phyloP scores from a whole-genome alignment of 2,888 invertebrate species.

The Deroplatys truncata region DNA sequence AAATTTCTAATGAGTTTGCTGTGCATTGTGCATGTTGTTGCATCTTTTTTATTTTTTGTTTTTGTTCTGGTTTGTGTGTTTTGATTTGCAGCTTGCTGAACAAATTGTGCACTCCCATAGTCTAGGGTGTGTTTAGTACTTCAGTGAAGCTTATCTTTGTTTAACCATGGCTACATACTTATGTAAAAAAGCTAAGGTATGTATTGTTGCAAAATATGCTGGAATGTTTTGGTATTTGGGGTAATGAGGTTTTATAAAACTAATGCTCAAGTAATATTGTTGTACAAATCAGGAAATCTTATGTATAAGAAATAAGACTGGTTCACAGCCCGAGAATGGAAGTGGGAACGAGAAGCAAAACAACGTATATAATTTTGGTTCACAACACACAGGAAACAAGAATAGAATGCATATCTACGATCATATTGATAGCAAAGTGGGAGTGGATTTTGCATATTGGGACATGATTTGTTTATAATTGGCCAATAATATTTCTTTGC shows the following conservation, averaged over 20 bases:
- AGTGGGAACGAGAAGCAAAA: too few relatives aligned
- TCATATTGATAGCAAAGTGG: too few relatives aligned
- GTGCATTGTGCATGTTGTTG: not conserved
- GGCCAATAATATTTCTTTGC: too few relatives aligned
- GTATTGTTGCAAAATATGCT: not conserved
- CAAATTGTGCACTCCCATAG: slow-evolving; percentile 7
- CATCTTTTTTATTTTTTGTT: not conserved
- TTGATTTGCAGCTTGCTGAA: slow-evolving; percentile 14
- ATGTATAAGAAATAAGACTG: too few relatives aligned
- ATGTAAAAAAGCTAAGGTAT: slow-evolving; percentile 17
- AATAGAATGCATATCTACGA: too few relatives aligned
- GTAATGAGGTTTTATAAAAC: not conserved
- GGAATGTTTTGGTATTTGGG: not conserved
- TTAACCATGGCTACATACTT: slow-evolving; percentile 11
- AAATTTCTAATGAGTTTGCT: not conserved
- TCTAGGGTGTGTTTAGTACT: not conserved
- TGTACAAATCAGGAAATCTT: too few relatives aligned
- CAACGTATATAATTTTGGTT: too few relatives aligned
- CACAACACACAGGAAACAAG: too few relatives aligned
- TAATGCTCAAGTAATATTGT: too few relatives aligned
- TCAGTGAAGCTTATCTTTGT: not conserved
- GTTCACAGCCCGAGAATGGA: too few relatives aligned
- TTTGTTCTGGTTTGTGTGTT: not conserved
- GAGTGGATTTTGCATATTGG: too few relatives aligned
- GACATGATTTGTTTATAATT: too few relatives aligned